Percentiles rank a stretch among this genome's conserved stretches.
phyloP scores from a whole-genome alignment of 2,888 invertebrate species.

The Urechis unicinctus region DNA sequence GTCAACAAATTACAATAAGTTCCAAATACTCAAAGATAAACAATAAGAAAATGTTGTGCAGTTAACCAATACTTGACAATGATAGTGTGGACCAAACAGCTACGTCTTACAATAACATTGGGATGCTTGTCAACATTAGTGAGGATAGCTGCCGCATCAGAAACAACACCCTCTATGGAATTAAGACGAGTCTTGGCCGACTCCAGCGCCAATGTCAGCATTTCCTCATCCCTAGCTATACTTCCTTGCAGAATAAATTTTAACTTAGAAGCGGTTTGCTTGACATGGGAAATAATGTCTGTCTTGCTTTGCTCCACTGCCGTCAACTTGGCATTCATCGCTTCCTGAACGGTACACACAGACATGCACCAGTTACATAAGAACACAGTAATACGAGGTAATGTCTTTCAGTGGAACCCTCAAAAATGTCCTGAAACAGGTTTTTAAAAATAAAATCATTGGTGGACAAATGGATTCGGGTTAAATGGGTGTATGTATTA shows the following conservation, averaged over 20 bases:
- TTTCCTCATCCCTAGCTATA: constrained; percentile 15
- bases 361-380: neutral
- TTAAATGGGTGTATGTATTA: too few relatives aligned
- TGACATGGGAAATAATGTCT: constrained; percentile 15
- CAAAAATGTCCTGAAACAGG: too few relatives aligned
- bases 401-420: too few relatives aligned
- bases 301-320: constrained; percentile 16
- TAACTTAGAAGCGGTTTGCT: constrained; percentile 18
- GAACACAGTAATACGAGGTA: neutral
- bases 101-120: constrained; percentile 9
- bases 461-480: too few relatives aligned
- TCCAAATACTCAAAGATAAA: neutral
- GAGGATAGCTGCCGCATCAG: constrained; percentile 7
- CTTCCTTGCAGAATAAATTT: constrained; percentile 21
- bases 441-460: too few relatives aligned
- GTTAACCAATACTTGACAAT: too few relatives aligned
- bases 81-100: too few relatives aligned
- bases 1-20: neutral
- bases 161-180: constrained; percentile 7
- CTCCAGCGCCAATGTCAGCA: constrained; percentile 15
- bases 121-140: constrained; percentile 7
- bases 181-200: constrained; percentile 7
- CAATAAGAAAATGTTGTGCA: too few relatives aligned
- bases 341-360: constrained; percentile 4
- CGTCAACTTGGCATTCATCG: constrained; percentile 15